Evolutionary conservation across 2,113 vertebrate genomes (phyloP).

Genomic region (Periophthalmodon schlosseri): DNA sequence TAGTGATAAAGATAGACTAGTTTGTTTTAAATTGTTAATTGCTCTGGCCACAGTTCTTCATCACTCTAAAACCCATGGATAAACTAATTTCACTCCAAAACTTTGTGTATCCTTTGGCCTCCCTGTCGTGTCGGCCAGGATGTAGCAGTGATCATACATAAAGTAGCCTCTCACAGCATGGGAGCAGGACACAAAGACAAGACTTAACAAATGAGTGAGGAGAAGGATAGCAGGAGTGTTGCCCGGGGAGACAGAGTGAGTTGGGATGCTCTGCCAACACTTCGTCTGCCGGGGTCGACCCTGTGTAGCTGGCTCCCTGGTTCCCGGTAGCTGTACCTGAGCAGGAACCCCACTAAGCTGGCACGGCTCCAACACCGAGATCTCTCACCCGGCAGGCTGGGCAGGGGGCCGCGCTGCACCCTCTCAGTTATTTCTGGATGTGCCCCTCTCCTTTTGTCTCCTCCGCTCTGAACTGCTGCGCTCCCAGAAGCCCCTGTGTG

Average conservation of each 20-base stretch:
- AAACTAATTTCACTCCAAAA: conserved; percentile 11
- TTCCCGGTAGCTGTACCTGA: conserved; percentile 55
- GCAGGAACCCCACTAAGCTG: conserved; percentile 73
- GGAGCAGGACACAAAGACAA: conserved; percentile 53
- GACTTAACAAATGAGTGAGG: conserved; percentile 70
- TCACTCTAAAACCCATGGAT: neutral
- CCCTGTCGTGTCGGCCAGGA: conserved; percentile 29
- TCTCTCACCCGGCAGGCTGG: conserved; percentile 76
- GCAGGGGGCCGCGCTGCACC: conserved; percentile 61
- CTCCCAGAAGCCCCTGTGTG: conserved; percentile 64
- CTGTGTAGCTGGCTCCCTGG: conserved; percentile 45
- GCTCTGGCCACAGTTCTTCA: neutral
- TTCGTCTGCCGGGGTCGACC: conserved; percentile 69
- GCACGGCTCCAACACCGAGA: conserved; percentile 71
- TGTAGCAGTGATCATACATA: conserved; percentile 40
- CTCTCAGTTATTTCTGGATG: conserved; percentile 73
- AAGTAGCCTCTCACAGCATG: conserved; percentile 55
- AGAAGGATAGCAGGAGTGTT: conserved; percentile 57
- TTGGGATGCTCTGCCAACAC: conserved; percentile 63
- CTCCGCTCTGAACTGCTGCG: conserved; percentile 40
- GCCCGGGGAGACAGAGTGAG: conserved; percentile 63
- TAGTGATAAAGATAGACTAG: neutral
- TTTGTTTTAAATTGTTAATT: neutral
- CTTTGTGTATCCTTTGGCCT: conserved; percentile 22
- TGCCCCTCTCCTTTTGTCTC: conserved; percentile 59